Evolutionary conservation across 2,113 vertebrate species (phyloP).

Genomic region (Pavo muticus): DNA sequence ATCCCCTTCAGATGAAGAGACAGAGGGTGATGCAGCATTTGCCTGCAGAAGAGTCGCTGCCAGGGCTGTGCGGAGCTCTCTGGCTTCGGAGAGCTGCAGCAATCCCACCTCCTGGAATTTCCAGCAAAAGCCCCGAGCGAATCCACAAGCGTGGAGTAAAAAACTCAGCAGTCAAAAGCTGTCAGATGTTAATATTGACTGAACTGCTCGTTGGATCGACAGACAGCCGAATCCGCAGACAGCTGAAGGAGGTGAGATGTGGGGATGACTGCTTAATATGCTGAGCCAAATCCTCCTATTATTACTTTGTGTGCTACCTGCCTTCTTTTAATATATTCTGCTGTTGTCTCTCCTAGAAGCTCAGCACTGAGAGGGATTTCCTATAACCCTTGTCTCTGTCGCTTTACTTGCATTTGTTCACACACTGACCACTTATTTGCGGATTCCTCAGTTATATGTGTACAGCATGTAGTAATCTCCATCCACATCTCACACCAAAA

Average conservation of each 20-base stretch:
- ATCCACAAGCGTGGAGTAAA: neutral
- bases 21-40: conserved; percentile 64
- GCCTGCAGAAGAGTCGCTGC: conserved; percentile 66
- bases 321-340: conserved; percentile 39
- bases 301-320: conserved; percentile 55
- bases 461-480: neutral
- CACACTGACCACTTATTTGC: neutral
- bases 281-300: conserved; percentile 59
- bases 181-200: neutral
- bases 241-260: conserved; percentile 31
- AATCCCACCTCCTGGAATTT: conserved; percentile 17
- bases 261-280: conserved; percentile 51
- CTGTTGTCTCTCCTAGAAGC: conserved; percentile 35
- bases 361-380: conserved; percentile 30
- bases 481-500: neutral
- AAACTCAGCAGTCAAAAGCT: neutral
- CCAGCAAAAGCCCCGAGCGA: neutral
- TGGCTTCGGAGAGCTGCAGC: conserved; percentile 29
- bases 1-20: conserved; percentile 58
- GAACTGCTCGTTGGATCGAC: neutral
- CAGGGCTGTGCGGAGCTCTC: conserved; percentile 51
- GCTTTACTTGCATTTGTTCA: neutral
- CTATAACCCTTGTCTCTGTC: neutral
- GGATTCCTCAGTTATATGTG: neutral
- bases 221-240: conserved; percentile 36